Evolutionary conservation across 2,113 vertebrate genomes (phyloP).

Genomic region (Dasyurus viverrinus): DNA sequence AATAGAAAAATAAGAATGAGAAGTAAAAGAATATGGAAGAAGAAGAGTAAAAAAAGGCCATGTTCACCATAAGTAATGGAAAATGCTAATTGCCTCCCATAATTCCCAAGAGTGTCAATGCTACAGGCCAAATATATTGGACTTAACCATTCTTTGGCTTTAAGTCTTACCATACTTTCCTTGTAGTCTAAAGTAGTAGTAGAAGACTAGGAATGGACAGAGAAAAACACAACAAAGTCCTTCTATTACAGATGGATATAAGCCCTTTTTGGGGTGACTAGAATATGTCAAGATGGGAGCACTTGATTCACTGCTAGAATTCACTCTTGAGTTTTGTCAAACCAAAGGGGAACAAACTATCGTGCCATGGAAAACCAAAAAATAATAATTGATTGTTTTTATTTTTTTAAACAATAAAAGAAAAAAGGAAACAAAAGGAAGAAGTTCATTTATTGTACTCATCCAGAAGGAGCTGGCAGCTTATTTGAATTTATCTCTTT

Average conservation of each 20-base stretch:
- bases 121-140: conserved; percentile 3
- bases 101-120: conserved; percentile 11
- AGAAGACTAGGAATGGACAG: background rate
- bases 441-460: background rate
- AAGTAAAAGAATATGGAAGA: background rate
- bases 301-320: background rate
- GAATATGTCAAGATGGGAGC: background rate
- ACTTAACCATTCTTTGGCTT: background rate
- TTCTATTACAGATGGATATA: background rate
- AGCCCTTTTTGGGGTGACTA: background rate
- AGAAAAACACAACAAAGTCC: background rate
- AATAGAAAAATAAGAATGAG: background rate
- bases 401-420: background rate
- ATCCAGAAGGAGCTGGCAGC: background rate
- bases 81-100: conserved; percentile 12
- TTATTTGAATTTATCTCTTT: background rate
- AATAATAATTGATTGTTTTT: too few relatives aligned
- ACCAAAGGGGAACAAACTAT: background rate
- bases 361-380: background rate
- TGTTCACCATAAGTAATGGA: background rate
- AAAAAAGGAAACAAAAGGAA: background rate
- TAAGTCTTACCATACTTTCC: background rate
- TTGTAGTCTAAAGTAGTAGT: background rate
- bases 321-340: too few relatives aligned
- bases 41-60: background rate